Conservation (phyloP, 2,797 vertebrate species). For the Phalloptychus januarius region DNA sequence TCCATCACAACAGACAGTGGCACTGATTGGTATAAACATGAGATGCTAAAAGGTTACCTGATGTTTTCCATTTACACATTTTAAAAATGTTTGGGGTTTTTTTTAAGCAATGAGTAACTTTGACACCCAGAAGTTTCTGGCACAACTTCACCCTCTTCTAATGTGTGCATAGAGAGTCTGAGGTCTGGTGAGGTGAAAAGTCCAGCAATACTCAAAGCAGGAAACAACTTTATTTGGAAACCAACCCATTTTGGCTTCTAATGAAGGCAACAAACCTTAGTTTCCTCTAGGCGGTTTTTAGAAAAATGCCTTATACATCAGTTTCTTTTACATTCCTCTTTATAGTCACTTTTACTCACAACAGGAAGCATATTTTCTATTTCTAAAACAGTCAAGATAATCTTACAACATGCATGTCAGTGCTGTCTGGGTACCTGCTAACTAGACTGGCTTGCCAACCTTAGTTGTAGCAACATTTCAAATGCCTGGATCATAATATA, state of each 20-base stretch:
- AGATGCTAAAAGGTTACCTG: not conserved
- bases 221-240: not conserved
- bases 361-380: not conserved
- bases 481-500: constrained; percentile 9
- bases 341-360: not conserved
- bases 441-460: not conserved
- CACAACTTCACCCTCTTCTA: not conserved
- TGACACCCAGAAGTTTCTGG: not conserved
- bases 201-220: not conserved
- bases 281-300: not conserved
- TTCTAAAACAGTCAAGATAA: not conserved
- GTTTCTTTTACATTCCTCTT: not conserved
- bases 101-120: not conserved
- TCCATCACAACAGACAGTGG: not conserved
- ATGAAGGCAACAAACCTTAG: not conserved
- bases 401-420: not conserved
- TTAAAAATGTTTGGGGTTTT: not conserved
- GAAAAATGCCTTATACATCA: not conserved
- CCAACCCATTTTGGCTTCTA: not conserved
- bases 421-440: not conserved
- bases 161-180: not conserved
- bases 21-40: not conserved
- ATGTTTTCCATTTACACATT: not conserved
- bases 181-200: not conserved
- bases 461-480: constrained; percentile 1